These are phyloP conservation scores for Hirundichthys speculiger DNA, from an alignment of 2,113 vertebrate species.

Conservation along the genomic window DNA sequence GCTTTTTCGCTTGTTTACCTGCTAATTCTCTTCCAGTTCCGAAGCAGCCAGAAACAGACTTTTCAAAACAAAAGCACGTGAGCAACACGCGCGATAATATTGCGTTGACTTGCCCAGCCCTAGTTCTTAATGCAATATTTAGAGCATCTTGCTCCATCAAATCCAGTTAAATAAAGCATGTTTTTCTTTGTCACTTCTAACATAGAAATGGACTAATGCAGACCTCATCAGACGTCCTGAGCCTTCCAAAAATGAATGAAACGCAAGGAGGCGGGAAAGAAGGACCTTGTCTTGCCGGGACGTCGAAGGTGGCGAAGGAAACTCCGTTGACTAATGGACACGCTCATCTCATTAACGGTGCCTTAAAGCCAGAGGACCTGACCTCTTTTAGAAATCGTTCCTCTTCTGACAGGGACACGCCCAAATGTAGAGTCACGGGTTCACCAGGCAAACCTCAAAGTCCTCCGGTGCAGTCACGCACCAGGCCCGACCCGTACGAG, in stretches of 20 bases:
- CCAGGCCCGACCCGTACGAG: slow-evolving; percentile 59
- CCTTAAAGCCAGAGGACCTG: slow-evolving; percentile 91
- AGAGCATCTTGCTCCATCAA: no score
- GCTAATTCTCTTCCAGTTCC: no score
- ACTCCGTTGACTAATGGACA: slow-evolving; percentile 88
- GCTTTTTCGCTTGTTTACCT: no score
- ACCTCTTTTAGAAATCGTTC: slow-evolving; percentile 68
- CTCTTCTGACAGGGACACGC: slow-evolving; percentile 33
- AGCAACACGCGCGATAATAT: no score
- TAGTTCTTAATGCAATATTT: no score
- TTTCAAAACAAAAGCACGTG: no score
- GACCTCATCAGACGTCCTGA: slow-evolving; percentile 75
- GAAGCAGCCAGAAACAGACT: no score
- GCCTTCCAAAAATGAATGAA: slow-evolving; percentile 81
- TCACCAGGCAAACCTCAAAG: slow-evolving; percentile 42
- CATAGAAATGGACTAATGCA: slow-evolving; percentile 86
- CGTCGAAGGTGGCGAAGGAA: slow-evolving; percentile 74
- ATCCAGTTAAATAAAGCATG: no score
- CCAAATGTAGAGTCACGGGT: slow-evolving; percentile 35
- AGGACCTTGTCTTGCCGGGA: slow-evolving; percentile 36
- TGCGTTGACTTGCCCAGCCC: no score
- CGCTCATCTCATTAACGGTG: slow-evolving; percentile 86
- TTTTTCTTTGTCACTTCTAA: slow-evolving; percentile 27
- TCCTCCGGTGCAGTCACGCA: slow-evolving; percentile 40
- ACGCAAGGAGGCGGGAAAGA: slow-evolving; percentile 71